These are phyloP conservation scores for Aphodius granarius DNA, from an alignment of 2,888 invertebrate genomes.

Conservation along the genomic window DNA sequence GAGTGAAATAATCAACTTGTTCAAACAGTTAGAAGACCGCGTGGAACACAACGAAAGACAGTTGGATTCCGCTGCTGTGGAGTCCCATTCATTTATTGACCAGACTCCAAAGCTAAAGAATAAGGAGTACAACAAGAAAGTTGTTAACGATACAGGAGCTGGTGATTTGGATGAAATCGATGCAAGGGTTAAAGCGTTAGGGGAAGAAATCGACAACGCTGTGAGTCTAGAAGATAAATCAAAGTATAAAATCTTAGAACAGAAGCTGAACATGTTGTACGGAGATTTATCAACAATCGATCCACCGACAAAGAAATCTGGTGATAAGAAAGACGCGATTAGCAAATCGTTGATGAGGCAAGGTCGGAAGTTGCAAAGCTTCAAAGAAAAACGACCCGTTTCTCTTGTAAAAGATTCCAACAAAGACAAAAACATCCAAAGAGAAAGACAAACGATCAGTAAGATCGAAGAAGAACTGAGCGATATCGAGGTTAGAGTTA, in stretches of 20 bases:
- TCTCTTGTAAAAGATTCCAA: constrained; percentile 14
- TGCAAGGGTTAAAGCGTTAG: constrained; percentile 27
- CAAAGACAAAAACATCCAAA: constrained; percentile 5
- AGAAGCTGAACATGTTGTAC: constrained; percentile 35
- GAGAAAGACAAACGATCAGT: constrained; percentile 14
- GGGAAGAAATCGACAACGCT: constrained; percentile 30
- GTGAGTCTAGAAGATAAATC: constrained; percentile 32
- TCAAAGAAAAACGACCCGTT: constrained; percentile 18
- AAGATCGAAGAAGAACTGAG: constrained; percentile 27
- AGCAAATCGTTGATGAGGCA: constrained; percentile 30
- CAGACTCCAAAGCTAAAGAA: constrained; percentile 20
- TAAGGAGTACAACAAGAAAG: constrained; percentile 7
- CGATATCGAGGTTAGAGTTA: constrained; percentile 28
- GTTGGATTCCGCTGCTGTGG: constrained; percentile 39
- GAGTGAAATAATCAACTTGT: constrained; percentile 25
- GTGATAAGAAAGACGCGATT: constrained; percentile 29
- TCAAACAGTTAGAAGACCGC: constrained; percentile 29
- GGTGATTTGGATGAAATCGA: constrained; percentile 30
- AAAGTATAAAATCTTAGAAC: constrained; percentile 32
- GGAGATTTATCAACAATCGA: constrained; percentile 33
- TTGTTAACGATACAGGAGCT: constrained; percentile 6
- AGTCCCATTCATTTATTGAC: constrained; percentile 38
- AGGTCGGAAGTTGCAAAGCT: constrained; percentile 32
- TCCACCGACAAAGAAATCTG: constrained; percentile 23
- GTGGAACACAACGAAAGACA: constrained; percentile 30